phyloP scores from a whole-genome alignment of 2,797 vertebrate species.

The Potorous gilbertii region DNA sequence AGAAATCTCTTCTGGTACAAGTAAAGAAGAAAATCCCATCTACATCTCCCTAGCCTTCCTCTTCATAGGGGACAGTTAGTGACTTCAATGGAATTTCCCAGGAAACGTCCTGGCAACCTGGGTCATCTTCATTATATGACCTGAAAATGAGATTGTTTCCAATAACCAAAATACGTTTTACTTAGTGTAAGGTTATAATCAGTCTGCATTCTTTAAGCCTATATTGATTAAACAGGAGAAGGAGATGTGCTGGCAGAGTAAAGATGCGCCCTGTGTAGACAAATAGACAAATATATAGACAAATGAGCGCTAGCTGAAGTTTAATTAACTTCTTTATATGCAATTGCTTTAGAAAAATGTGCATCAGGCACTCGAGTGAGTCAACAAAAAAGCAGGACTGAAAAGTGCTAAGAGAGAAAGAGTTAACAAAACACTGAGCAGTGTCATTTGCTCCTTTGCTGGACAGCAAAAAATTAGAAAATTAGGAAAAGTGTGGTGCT shows the following conservation, averaged over 20 bases:
- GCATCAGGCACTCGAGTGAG: neutral
- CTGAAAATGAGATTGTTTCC: neutral
- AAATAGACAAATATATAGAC: neutral
- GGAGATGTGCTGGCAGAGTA: neutral
- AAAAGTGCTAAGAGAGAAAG: neutral
- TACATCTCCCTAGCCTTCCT: neutral
- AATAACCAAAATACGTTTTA: neutral
- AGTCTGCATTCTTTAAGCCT: neutral
- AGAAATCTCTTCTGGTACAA: neutral
- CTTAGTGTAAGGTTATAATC: constrained; percentile 6
- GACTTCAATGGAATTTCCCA: neutral
- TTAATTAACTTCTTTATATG: neutral
- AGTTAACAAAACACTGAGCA: neutral
- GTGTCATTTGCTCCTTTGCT: neutral
- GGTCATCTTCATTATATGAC: neutral
- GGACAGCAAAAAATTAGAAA: neutral
- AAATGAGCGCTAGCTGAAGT: neutral
- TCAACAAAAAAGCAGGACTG: neutral
- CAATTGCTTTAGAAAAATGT: neutral
- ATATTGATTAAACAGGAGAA: neutral
- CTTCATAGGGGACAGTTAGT: neutral
- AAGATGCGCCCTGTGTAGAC: neutral
- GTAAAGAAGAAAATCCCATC: neutral
- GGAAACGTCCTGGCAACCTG: neutral
- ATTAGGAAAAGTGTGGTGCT: constrained; percentile 10